Evolutionary conservation across 92 coral and sea anemone species (phyloP), one percentile per base, ranked within the genome.

Genomic region (Siderastrea radians): DNA sequence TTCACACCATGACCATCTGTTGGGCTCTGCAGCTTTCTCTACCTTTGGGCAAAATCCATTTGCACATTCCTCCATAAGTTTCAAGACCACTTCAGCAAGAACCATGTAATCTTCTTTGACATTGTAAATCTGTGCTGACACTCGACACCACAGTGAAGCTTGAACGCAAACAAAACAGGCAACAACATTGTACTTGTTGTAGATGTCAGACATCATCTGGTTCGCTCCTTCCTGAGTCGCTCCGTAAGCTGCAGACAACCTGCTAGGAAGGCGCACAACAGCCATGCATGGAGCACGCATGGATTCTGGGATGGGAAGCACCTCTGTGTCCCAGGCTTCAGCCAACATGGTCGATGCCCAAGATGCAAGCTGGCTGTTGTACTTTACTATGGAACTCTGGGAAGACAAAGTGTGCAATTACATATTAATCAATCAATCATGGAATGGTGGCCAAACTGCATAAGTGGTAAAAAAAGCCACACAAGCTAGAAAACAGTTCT

Each of bases 231-330:
- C 51, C 1, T 13, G 5, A 11, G 95, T 95, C 12, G 96, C 86
- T 53, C 96, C 96, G 58, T 93, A 95, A 57, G 86, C 90, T 43
- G 92, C 80, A 12, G 81, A 73, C 52, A 95, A 55, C 45, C 81
- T 92, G 13, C 61, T 26, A 14, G 98, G 98, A 17, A 95, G 93
- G 7, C 96, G 93, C 45, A 95, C 75, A 14, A 90, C 84, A 15
- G 95, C 91, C 93, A 93, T 94, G 78, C 68, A 93, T 2, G 98
- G 98, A 6, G 98, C 98, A 49, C 94, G 94, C 96, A 95, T 95
- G 71, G 94, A 88, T 57, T 93, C 93, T 45, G 98, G 94, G 77
- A 95, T 73, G 3, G 96, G 92, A 11, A 95, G 90, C 6, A 91
- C 89, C 80, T 95, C 98, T 26, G 96, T 93, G 38, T 90, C 77